Conservation (phyloP, 2,888 invertebrate species). For the Polyommatus icarus region DNA sequence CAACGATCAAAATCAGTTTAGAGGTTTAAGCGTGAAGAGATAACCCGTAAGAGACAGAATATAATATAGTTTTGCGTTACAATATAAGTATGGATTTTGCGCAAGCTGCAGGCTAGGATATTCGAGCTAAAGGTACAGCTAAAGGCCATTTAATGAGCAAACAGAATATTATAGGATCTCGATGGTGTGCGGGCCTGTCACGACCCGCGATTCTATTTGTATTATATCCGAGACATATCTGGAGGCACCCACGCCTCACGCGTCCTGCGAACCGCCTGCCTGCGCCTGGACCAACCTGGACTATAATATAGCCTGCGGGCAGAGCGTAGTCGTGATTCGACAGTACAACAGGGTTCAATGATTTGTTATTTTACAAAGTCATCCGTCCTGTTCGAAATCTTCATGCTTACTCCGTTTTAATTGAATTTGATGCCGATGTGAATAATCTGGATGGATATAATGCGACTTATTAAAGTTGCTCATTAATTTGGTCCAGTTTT, state of each 20-base stretch:
- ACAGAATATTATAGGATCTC: slow-evolving; percentile 36
- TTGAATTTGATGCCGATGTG: too few species aligned
- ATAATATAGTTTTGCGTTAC: background rate
- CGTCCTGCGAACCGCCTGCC: slow-evolving; percentile 22
- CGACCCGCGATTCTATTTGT: slow-evolving; percentile 49
- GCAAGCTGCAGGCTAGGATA: background rate
- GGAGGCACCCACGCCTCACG: slow-evolving; percentile 47
- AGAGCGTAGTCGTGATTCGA: slow-evolving; percentile 18
- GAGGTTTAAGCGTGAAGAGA: too few species aligned
- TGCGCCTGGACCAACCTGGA: background rate
- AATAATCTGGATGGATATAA: too few species aligned
- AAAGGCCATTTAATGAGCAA: slow-evolving; percentile 31
- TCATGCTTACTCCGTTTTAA: background rate
- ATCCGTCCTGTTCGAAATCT: background rate
- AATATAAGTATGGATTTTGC: background rate
- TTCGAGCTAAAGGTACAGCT: slow-evolving; percentile 15
- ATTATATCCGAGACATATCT: slow-evolving; percentile 51
- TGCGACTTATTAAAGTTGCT: too few species aligned
- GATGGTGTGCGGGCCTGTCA: slow-evolving; percentile 55
- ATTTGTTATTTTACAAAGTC: background rate
- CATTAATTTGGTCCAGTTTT: too few species aligned
- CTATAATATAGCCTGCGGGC: slow-evolving; percentile 1
- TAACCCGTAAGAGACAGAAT: too few species aligned
- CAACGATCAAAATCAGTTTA: background rate
- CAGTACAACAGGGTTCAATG: background rate